These are phyloP conservation scores for Benthosema pterotum DNA, from an alignment of 2,797 vertebrate genomes.

Conservation along the genomic window DNA sequence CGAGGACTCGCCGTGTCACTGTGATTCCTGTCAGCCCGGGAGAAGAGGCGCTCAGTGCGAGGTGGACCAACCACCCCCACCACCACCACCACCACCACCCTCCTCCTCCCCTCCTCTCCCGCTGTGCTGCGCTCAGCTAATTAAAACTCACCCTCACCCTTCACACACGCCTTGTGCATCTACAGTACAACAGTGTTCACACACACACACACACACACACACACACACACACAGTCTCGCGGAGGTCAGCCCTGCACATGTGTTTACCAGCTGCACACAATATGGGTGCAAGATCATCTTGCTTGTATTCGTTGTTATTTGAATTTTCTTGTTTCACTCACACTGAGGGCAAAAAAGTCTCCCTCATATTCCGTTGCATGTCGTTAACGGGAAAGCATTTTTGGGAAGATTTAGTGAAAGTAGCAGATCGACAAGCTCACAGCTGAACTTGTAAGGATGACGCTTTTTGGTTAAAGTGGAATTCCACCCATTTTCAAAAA, in stretches of 20 bases:
- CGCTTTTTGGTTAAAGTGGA: too few relatives aligned
- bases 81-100: conserved; percentile 39
- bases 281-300: background rate
- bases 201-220: too few relatives aligned
- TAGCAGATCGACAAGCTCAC: too few relatives aligned
- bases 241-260: conserved; percentile 2
- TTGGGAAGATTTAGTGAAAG: too few relatives aligned
- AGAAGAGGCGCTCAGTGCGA: conserved; percentile 47
- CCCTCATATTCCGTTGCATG: too few relatives aligned
- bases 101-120: conserved; percentile 19
- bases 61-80: conserved; percentile 45
- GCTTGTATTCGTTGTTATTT: too few relatives aligned
- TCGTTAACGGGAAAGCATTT: too few relatives aligned
- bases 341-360: too few relatives aligned
- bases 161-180: conserved; percentile 20
- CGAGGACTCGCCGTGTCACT: conserved; percentile 50
- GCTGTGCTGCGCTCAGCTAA: conserved; percentile 66
- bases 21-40: conserved; percentile 58
- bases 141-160: conserved; percentile 58
- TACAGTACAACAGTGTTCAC: conserved; percentile 9
- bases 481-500: too few relatives aligned
- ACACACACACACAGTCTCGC: background rate
- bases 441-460: too few relatives aligned
- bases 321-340: too few relatives aligned
- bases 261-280: conserved; percentile 14